phyloP scores from a whole-genome alignment of 2,888 invertebrate genomes.

The Timema cristinae region DNA sequence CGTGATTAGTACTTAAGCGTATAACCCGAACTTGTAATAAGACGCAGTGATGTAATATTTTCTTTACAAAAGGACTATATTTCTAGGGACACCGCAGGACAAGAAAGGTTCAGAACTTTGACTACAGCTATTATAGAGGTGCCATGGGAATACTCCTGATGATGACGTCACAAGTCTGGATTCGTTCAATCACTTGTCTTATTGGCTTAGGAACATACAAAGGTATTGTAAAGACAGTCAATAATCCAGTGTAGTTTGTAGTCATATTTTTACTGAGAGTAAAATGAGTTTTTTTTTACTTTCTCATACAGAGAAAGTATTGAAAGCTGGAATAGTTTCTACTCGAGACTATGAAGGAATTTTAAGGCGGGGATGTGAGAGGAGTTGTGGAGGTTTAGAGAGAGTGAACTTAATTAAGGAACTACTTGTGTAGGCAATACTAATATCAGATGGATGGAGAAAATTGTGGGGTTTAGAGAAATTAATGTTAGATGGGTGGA shows the following conservation, averaged over 20 bases:
- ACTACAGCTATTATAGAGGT: constrained; percentile 87
- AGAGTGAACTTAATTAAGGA: no score
- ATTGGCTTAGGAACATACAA: constrained; percentile 87
- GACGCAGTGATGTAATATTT: no score
- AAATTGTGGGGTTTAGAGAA: no score
- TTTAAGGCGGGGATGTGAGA: no score
- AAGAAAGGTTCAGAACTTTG: constrained; percentile 69
- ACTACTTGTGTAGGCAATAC: no score
- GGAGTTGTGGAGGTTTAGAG: no score
- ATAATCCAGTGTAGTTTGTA: not conserved
- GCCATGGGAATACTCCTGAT: constrained; percentile 89
- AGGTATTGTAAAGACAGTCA: constrained; percentile 51
- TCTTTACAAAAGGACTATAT: no score
- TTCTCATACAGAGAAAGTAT: not conserved
- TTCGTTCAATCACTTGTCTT: constrained; percentile 85
- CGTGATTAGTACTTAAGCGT: no score
- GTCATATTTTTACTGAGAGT: not conserved
- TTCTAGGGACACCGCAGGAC: constrained; percentile 82
- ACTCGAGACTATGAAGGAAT: no score
- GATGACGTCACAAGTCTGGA: constrained; percentile 85
- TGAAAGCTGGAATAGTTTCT: not conserved
- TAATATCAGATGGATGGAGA: no score
- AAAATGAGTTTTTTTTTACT: not conserved
- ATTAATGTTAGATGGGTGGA: no score
- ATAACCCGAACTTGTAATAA: no score